Evolutionary conservation across 1,140 invertebrate genomes (phyloP), one percentile per base, ranked within the genome.

Genomic region (Tribolium castaneum): DNA sequence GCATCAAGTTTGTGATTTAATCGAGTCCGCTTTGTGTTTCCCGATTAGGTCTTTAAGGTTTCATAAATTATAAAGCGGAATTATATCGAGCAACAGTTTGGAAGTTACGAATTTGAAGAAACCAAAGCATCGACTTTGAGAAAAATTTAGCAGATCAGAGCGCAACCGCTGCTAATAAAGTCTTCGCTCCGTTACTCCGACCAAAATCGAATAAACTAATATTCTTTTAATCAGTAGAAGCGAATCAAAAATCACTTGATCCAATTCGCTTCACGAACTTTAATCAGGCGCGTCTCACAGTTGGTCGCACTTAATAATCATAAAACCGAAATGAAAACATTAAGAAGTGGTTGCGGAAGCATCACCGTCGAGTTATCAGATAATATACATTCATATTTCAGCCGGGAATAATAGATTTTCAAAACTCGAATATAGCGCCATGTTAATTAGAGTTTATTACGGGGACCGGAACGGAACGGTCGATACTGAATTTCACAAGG

Each of bases 271-370:
- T 10, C 51, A 9, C 34, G 51, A 75, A 75, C 51, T 75, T 75
- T 75, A 75, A 75, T 75, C 72, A 75, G 56, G 72, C 72, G 19
- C 3, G 12, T 14, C 72, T 75, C 72, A 59, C 72, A 75, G 72
- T 75, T 59, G 72, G 72, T 59, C 72, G 72, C 72, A 75, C 72
- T 56, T 59, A 59, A 75, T 75, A 54, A 75, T 75, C 72, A 35
- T 54, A 75, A 75, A 75, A 75, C 72, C 72, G 51, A 75, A 75
- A 75, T 75, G 72, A 75, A 75, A 75, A 75, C 72, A 59, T 75
- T 75, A 54, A 75, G 51, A 39, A 75, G 25, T 51, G 52, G 51
- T 73, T 54, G 49, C 52, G 50, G 72, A 34, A 12, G 19, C 51
- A 50, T 59, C 72, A 59, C 51, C 34, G 52, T 14, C 22, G 14